Evolutionary conservation across 2,888 invertebrate genomes (phyloP).

Genomic region (Auanema freiburgensis): DNA sequence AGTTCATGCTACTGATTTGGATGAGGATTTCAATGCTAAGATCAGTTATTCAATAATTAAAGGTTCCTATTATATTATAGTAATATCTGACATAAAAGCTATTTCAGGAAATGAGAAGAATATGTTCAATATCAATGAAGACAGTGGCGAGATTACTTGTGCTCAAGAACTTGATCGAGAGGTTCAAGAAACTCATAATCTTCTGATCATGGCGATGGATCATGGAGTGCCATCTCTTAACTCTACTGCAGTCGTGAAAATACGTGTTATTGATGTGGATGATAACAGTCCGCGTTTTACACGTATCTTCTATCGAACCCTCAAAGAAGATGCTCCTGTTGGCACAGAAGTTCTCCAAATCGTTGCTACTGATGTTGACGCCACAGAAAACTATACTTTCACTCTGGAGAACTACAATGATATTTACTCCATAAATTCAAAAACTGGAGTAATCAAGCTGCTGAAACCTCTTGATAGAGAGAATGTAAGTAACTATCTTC

Average conservation of each 20-base stretch:
- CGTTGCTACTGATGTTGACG: conserved; percentile 41
- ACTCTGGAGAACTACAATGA: conserved; percentile 22
- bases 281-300: conserved; percentile 87
- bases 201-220: conserved; percentile 84
- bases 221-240: conserved; percentile 81
- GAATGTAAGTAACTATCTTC: conserved; percentile 23
- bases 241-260: conserved; percentile 79
- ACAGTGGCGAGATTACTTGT: conserved; percentile 25
- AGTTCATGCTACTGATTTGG: conserved; percentile 83
- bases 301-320: conserved; percentile 40
- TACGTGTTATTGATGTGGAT: conserved; percentile 85
- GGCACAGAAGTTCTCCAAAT: conserved; percentile 30
- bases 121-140: conserved; percentile 66
- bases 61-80: conserved; percentile 22
- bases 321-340: conserved; percentile 37
- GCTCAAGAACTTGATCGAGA: conserved; percentile 39
- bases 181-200: conserved; percentile 69
- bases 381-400: conserved; percentile 25
- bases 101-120: conserved; percentile 82
- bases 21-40: conserved; percentile 81
- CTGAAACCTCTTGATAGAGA: conserved; percentile 35
- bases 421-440: conserved; percentile 28
- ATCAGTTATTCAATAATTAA: conserved; percentile 80
- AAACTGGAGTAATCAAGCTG: conserved; percentile 31
- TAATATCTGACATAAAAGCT: too few species aligned